Base-by-base conservation (phyloP, 2,888 invertebrate species). In the Gastracanthus pulcherrimus region DNA sequence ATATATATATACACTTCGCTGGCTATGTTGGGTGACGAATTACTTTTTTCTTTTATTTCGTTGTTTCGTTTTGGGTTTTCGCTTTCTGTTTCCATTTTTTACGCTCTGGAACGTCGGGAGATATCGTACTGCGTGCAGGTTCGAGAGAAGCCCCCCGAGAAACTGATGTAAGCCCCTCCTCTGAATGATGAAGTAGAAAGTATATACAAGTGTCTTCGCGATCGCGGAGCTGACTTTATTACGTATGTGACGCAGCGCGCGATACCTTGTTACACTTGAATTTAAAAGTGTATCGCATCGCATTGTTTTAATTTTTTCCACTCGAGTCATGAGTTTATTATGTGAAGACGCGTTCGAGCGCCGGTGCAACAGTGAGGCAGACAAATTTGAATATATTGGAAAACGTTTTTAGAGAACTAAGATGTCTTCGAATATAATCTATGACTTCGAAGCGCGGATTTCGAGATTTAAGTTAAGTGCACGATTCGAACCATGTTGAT, bases 241-340 rank as follows among this genome's bases (percentile, higher is more conserved):
- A 82, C 26, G 66, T 70, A 82, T 67, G 60, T 76, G 72, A 75
- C 75, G 45, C 71, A 70, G 76, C 45, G 58, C 36, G 58, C 60
- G 66, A 67, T 76, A 76, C 58, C 6, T 66, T 75, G 48, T 67
- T 72, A 75, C 72, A 62, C 31, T 48, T 67, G n/a, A 31, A 64
- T 11, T 69, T 7, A 41, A 60, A 58, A 64, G 38, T 66, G 78
- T 79, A 74, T 76, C 69, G 78, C 51, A 62, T 58, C 34, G 48
- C 70, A 62, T 74, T 75, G 67, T 82, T 82, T 79, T 76, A 82
- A 72, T 72, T 71, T 78, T 62, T 58, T 76, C 38, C 66, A 75
- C 26, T 38, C 4, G 19, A 75, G 36, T 74, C 60, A 72, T 64
- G 19, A n/a, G 51, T 62, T 80, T 64, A 71, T 64, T 76, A 64